Conservation (phyloP, 2,113 vertebrate species). For the Gallinago media region DNA sequence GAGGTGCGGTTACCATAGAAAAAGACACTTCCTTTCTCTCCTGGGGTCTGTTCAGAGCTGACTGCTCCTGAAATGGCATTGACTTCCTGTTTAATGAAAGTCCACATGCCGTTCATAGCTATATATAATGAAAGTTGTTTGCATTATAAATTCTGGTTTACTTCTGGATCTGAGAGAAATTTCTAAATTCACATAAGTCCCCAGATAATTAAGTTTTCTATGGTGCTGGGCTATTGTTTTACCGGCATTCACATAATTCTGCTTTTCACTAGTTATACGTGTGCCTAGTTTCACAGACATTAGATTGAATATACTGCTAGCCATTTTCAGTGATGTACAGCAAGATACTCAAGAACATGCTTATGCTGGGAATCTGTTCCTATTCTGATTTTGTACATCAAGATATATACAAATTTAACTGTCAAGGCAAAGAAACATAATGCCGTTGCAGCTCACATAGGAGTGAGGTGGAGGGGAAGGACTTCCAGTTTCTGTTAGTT, state of each 20-base stretch:
- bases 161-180: neutral
- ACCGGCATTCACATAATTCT: neutral
- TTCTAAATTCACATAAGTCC: neutral
- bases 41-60: neutral
- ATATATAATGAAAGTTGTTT: neutral
- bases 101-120: neutral
- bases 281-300: neutral
- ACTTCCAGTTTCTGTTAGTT: neutral
- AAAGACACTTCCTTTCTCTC: neutral
- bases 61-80: neutral
- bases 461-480: accelerated
- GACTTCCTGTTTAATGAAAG: neutral
- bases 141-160: neutral
- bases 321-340: neutral
- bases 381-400: neutral
- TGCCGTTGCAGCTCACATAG: neutral
- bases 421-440: neutral
- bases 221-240: neutral
- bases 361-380: neutral
- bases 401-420: neutral
- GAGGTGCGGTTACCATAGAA: accelerated
- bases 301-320: neutral
- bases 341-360: neutral
- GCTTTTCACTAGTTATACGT: neutral
- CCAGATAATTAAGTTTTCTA: neutral